Conservation (phyloP, 2,888 invertebrate species). For the Amphipoea lucens region DNA sequence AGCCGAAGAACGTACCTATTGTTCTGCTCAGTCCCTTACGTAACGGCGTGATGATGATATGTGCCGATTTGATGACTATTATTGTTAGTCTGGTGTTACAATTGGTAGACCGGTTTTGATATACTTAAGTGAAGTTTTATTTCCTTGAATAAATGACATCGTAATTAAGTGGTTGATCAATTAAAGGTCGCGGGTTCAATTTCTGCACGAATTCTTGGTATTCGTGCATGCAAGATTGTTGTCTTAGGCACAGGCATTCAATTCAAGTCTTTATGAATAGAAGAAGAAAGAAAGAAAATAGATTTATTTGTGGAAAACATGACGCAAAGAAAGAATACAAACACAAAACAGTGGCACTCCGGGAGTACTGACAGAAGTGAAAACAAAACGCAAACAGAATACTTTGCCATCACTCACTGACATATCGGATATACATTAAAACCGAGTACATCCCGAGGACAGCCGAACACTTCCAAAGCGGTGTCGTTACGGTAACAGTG, state of each 20-base stretch:
- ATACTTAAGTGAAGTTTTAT: background rate
- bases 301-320: background rate
- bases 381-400: no score
- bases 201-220: background rate
- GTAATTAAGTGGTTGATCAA: background rate
- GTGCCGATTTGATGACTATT: constrained; percentile 9
- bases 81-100: background rate
- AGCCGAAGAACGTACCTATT: constrained; percentile 20
- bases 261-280: background rate
- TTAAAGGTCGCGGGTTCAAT: background rate
- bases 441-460: no score
- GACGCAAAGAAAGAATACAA: no score
- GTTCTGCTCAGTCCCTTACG: constrained; percentile 22
- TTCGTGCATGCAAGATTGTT: background rate
- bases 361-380: no score
- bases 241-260: background rate
- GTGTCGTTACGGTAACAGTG: no score
- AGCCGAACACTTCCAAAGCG: no score
- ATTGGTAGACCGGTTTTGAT: constrained; percentile 13
- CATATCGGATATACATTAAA: no score
- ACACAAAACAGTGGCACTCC: no score
- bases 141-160: constrained; percentile 8
- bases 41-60: constrained; percentile 31
- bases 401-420: no score
- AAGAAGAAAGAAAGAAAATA: background rate